Base-by-base conservation (phyloP, 2,888 invertebrate species). In the Aquatica leii region DNA sequence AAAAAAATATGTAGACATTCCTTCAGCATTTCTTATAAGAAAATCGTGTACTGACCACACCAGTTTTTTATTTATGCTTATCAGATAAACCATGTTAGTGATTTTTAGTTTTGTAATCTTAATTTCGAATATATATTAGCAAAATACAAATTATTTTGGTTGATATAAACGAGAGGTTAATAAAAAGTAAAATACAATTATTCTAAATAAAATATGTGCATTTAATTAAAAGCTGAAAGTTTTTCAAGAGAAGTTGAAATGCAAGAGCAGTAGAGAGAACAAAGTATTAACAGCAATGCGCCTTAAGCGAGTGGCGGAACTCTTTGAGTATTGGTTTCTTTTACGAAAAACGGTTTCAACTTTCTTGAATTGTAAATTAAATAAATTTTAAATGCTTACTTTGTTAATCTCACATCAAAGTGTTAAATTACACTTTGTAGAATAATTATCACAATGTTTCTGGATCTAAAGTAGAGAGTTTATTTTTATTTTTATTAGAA, bases 371-470 rank as follows among this genome's bases (percentile, higher is more conserved):
- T 61, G 55, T 41, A 61, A 61, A 61, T 61, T 55, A 61, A 46
- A 59, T 59, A 59, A 59, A 59, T 59, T 59, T 46, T 59, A 59
- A 59, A 59, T 59, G 54, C 35, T 57, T 57, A 54, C 63, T 58
- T 59, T 50, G 53, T 55, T 57, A 63, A 49, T 43, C 49, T 49
- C 54, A 43, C 54, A 59, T 63, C 63, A 63, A 59, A 63, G 63
- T 54, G 50, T 54, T 58, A 49, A 20, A 59, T 41, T 54, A 53
- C 40, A 35, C 48, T 46, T 53, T 53, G 54, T 18, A 24, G 46
- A 59, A 59, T 59, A 52, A 59, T 59, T 59, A 52, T 53, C 20
- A 18, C 11, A 15, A 34, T 18, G 12, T 40, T 34, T 20, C 31
- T 8, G 12, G 34, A 50, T 34, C n/a, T 46, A 46, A 17, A 46